Evolutionary conservation across 2,113 vertebrate species (phyloP).

Genomic region (Channa argus): DNA sequence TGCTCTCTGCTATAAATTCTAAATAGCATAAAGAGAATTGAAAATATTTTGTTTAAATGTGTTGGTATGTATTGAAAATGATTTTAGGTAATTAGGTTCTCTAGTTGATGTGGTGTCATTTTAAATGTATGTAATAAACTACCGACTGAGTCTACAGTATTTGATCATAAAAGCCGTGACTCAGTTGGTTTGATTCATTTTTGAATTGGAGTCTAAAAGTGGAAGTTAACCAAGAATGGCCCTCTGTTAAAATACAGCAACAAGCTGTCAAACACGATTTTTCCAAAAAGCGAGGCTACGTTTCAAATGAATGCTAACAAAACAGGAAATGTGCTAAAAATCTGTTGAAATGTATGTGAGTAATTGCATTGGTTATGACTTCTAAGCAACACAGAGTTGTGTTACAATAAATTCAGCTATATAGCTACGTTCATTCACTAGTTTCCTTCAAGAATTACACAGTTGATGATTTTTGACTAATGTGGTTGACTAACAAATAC

Average conservation of each 20-base stretch:
- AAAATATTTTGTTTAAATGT: too few species aligned
- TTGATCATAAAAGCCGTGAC: background rate
- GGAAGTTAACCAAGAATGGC: conserved; percentile 28
- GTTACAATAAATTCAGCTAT: background rate
- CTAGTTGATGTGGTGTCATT: too few species aligned
- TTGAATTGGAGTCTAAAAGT: conserved; percentile 11
- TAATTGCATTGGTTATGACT: background rate
- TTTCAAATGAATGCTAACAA: background rate
- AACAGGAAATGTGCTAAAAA: conserved; percentile 7
- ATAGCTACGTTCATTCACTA: background rate
- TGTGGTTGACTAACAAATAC: too few species aligned
- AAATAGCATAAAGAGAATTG: too few species aligned
- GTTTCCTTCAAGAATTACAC: too few species aligned
- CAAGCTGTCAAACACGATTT: conserved; percentile 19
- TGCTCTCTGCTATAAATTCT: too few species aligned
- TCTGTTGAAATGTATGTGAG: background rate
- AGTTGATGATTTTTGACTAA: too few species aligned
- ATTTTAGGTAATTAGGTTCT: too few species aligned
- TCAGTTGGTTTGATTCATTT: conserved; percentile 6
- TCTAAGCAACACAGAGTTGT: background rate
- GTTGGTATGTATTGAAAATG: too few species aligned
- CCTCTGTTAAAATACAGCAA: background rate
- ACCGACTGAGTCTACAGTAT: background rate
- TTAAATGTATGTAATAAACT: too few species aligned
- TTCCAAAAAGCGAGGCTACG: background rate